Evolutionary conservation across 1,140 invertebrate species (phyloP).

Genomic region (Ceratitis capitata): DNA sequence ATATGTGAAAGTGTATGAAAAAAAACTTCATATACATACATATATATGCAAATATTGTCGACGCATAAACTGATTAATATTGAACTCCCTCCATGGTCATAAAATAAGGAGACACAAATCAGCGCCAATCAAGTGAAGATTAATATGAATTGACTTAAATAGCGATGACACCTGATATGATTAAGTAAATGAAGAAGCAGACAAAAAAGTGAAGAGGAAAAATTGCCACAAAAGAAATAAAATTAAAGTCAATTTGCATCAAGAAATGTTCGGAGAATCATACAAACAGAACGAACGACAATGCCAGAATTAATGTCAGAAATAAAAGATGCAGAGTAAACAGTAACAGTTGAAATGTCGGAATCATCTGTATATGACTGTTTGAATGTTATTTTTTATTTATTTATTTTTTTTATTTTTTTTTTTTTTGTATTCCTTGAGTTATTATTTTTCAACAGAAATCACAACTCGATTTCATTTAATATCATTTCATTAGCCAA

Average conservation of each 20-base stretch:
- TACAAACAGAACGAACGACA: not conserved
- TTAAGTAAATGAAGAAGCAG: not conserved
- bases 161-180: conserved; percentile 64
- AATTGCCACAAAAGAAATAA: conserved; percentile 4
- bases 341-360: not conserved
- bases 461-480: conserved; percentile 65
- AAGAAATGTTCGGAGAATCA: not conserved
- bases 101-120: conserved; percentile 25
- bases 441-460: conserved; percentile 61
- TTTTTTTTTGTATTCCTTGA: too few species aligned
- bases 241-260: not conserved
- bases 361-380: conserved; percentile 29
- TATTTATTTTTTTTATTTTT: not conserved
- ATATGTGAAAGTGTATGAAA: too few species aligned
- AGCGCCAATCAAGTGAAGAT: conserved; percentile 56
- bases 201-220: not conserved
- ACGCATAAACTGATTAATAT: conserved; percentile 27
- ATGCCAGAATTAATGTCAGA: not conserved
- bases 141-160: conserved; percentile 64
- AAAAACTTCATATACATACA: not conserved
- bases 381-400: not conserved
- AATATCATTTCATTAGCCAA: conserved; percentile 65
- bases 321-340: not conserved
- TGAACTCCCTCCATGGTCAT: conserved; percentile 38
- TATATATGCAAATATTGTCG: not conserved